Conservation (phyloP, 2,113 vertebrate species). For the Aix galericulata region DNA sequence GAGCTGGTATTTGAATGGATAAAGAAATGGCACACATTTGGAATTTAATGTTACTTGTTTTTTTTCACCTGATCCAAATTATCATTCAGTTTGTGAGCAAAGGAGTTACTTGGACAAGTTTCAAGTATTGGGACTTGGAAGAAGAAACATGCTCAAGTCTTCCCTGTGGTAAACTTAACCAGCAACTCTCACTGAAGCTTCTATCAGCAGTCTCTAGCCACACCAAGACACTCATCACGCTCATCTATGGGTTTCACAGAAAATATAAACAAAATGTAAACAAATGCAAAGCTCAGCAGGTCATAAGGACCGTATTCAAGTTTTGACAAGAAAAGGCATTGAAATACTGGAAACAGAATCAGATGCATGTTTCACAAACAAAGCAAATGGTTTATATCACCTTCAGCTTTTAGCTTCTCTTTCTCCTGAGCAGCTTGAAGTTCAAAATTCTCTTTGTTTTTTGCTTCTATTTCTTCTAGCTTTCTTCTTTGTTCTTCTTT, state of each 20-base stretch:
- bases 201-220: background rate
- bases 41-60: background rate
- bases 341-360: background rate
- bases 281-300: background rate
- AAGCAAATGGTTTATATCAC: constrained; percentile 60
- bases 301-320: background rate
- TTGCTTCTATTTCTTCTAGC: constrained; percentile 94
- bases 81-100: background rate
- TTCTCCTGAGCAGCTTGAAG: constrained; percentile 89
- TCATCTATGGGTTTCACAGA: rapidly evolving
- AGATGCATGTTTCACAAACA: background rate
- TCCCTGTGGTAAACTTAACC: too few relatives aligned
- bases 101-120: background rate
- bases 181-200: background rate
- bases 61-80: background rate
- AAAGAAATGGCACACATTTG: rapidly evolving
- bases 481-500: constrained; percentile 90
- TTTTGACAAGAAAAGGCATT: background rate
- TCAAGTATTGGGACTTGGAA: background rate
- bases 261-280: background rate
- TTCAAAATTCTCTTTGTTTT: constrained; percentile 94
- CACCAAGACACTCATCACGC: rapidly evolving
- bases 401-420: constrained; percentile 94
- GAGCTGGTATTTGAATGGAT: rapidly evolving
- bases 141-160: background rate